These are phyloP conservation scores for Chlorops oryzae DNA, from an alignment of 1,140 invertebrate genomes.

Conservation along the genomic window DNA sequence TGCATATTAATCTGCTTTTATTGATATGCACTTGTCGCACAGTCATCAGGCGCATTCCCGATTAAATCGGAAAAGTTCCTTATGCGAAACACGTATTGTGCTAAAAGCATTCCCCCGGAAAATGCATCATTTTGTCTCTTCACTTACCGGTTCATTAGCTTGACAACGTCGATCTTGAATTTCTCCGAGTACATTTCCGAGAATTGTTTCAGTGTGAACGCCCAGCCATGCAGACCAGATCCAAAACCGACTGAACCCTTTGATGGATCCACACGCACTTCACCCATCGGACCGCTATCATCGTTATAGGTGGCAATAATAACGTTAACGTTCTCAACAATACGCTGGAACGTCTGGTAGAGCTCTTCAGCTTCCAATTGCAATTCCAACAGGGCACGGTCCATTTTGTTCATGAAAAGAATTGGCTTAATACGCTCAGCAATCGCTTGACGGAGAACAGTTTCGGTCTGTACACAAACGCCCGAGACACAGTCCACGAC, in stretches of 20 bases:
- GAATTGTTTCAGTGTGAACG: conserved; percentile 99
- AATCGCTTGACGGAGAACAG: conserved; percentile 97
- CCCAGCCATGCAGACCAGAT: conserved; percentile 98
- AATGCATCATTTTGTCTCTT: neutral
- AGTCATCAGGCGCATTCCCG: conserved; percentile 27
- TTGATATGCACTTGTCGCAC: conserved; percentile 40
- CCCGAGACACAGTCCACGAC: conserved; percentile 99
- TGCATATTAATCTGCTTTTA: conserved; percentile 41
- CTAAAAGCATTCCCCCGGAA: conserved; percentile 33
- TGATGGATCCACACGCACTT: conserved; percentile 93
- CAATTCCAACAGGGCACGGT: conserved; percentile 90
- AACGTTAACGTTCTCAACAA: conserved; percentile 99
- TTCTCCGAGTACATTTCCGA: conserved; percentile 98
- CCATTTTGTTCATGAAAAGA: conserved; percentile 99
- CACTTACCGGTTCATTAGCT: conserved; percentile 86
- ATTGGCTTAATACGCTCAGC: conserved; percentile 98
- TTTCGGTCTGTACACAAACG: conserved; percentile 99
- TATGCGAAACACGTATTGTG: conserved; percentile 43
- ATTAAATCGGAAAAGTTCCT: conserved; percentile 18
- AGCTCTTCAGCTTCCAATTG: conserved; percentile 94
- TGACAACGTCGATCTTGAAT: conserved; percentile 95
- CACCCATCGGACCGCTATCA: conserved; percentile 97
- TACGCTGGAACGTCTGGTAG: conserved; percentile 99
- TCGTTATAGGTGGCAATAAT: conserved; percentile 99
- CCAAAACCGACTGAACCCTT: conserved; percentile 99